Percentiles rank a stretch among this genome's conserved stretches.
phyloP scores from a whole-genome alignment of 2,797 vertebrate genomes.

The Pteropus rufus region DNA sequence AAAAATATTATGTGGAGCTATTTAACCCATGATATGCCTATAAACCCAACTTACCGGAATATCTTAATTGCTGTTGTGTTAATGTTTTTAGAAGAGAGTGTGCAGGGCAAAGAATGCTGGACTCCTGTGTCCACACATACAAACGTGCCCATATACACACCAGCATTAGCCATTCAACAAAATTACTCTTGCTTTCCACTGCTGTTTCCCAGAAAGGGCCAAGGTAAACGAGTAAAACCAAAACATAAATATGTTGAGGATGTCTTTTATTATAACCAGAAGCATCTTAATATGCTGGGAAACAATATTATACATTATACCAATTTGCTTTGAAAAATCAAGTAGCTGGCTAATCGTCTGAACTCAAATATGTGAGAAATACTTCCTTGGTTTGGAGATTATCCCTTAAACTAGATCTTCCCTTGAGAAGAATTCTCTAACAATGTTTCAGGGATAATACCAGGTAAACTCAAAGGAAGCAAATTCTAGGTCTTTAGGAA shows the following conservation, averaged over 20 bases:
- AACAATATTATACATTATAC: background rate
- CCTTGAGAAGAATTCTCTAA: background rate
- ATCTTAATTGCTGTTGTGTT: background rate
- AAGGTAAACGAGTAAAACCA: background rate
- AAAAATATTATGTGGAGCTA: background rate
- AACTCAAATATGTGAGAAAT: background rate
- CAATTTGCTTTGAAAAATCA: constrained; percentile 20
- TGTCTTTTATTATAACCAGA: background rate
- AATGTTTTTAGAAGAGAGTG: background rate
- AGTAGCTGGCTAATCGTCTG: background rate
- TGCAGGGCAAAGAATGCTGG: background rate
- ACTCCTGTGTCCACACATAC: background rate
- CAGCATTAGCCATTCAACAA: background rate
- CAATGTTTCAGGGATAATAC: background rate
- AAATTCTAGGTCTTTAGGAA: background rate
- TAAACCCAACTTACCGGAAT: background rate
- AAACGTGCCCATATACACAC: background rate
- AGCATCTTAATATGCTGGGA: background rate
- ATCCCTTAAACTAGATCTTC: background rate
- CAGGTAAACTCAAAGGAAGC: background rate
- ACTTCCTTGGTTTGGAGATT: background rate
- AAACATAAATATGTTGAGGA: background rate
- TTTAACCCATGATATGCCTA: background rate
- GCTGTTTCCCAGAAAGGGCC: background rate
- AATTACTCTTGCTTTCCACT: background rate